phyloP scores from a whole-genome alignment of 2,113 vertebrate genomes.

The Ginglymostoma cirratum region DNA sequence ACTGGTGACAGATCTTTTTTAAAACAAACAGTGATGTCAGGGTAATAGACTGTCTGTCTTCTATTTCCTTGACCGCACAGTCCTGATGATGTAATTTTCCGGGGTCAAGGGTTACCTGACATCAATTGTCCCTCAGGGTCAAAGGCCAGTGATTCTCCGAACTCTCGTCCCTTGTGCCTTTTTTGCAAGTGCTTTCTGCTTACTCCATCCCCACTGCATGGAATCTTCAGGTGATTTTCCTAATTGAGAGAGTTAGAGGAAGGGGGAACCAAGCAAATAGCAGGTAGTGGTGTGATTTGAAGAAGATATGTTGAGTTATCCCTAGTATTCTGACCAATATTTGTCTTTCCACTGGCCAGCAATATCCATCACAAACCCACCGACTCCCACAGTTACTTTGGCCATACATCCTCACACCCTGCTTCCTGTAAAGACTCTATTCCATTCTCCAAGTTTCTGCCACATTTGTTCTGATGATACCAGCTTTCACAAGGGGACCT shows the following conservation, averaged over 20 bases:
- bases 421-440: too few species aligned
- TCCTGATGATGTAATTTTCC: constrained; percentile 2
- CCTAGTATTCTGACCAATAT: too few species aligned
- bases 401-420: too few species aligned
- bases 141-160: background rate
- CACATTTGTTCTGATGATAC: too few species aligned
- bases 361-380: too few species aligned
- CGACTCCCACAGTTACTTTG: too few species aligned
- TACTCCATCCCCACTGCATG: background rate
- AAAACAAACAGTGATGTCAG: constrained; percentile 21
- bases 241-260: background rate
- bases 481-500: too few species aligned
- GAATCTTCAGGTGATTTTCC: background rate
- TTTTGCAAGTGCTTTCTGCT: background rate
- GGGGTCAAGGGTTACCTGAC: constrained; percentile 14
- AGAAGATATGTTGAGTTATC: too few species aligned
- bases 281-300: too few species aligned
- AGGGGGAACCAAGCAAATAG: background rate
- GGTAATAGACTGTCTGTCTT: background rate
- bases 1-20: constrained; percentile 4
- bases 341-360: too few species aligned
- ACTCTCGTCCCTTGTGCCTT: background rate
- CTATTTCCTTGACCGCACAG: background rate
- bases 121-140: constrained; percentile 24
- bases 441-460: too few species aligned